Evolutionary conservation across 1,140 invertebrate species (phyloP).

Genomic region (Drosophila kohkoa): DNA sequence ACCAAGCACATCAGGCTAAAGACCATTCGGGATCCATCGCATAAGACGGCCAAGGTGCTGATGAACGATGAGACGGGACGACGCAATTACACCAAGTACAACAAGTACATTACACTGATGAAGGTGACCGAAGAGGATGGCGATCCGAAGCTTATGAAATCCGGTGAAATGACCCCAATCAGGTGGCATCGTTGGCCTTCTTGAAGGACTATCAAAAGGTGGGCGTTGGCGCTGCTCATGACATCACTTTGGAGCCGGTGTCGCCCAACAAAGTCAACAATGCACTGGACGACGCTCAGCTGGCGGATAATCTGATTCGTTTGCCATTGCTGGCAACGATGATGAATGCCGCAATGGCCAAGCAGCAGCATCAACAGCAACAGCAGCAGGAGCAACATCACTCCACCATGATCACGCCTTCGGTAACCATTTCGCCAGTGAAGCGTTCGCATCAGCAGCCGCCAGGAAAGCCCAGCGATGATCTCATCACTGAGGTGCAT

Average conservation of each 20-base stretch:
- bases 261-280: conserved; percentile 50
- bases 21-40: conserved; percentile 91
- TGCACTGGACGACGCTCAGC: conserved; percentile 63
- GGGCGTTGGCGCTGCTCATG: conserved; percentile 55
- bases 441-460: conserved; percentile 53
- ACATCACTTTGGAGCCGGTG: conserved; percentile 76
- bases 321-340: conserved; percentile 73
- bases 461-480: conserved; percentile 72
- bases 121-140: conserved; percentile 85
- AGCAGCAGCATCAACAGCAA: conserved; percentile 70
- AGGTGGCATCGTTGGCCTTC: conserved; percentile 82
- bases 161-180: conserved; percentile 84
- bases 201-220: conserved; percentile 77
- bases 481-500: conserved; percentile 79
- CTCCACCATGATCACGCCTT: conserved; percentile 75
- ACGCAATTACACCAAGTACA: conserved; percentile 96
- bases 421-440: conserved; percentile 85
- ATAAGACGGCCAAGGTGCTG: conserved; percentile 91
- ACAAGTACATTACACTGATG: conserved; percentile 93
- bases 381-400: conserved; percentile 64
- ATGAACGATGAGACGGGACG: conserved; percentile 96
- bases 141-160: conserved; percentile 84
- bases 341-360: conserved; percentile 83
- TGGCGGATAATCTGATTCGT: conserved; percentile 73
- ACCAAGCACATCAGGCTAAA: conserved; percentile 97